A percentile compares a stretch with the other conserved stretches of the same genome.
phyloP scores from a whole-genome alignment of 2,888 invertebrate genomes.

The Panzeria rudis region DNA sequence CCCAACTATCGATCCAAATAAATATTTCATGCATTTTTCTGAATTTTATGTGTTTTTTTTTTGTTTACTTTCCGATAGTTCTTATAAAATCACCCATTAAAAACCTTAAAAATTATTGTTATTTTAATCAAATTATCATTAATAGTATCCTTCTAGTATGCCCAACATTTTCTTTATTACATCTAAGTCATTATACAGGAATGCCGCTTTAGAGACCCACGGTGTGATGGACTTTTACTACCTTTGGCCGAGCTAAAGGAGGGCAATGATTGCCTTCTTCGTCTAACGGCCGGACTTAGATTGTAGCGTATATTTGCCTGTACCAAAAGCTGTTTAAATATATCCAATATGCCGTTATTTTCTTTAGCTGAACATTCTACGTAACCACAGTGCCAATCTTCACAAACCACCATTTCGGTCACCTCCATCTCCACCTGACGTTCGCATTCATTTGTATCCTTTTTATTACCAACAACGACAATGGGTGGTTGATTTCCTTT shows the following conservation, averaged over 20 bases:
- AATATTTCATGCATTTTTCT: too few relatives aligned
- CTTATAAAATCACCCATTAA: too few relatives aligned
- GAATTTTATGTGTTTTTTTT: too few relatives aligned
- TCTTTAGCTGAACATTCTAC: constrained; percentile 85
- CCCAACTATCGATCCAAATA: too few relatives aligned
- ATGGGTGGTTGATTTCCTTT: constrained; percentile 86
- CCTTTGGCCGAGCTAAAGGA: constrained; percentile 74
- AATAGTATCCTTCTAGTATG: neutral
- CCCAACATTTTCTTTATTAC: neutral
- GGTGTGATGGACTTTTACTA: constrained; percentile 75
- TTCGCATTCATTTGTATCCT: constrained; percentile 84
- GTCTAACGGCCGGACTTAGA: constrained; percentile 84
- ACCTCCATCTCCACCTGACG: constrained; percentile 82
- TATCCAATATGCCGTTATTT: constrained; percentile 83
- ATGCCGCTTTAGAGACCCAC: constrained; percentile 75
- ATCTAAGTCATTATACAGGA: constrained; percentile 78
- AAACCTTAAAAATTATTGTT: neutral
- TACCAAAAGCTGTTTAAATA: constrained; percentile 85
- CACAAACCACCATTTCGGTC: constrained; percentile 82
- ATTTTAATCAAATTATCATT: too few relatives aligned
- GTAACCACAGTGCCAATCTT: constrained; percentile 85
- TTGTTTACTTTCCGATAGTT: too few relatives aligned
- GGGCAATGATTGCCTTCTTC: constrained; percentile 83
- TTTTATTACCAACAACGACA: constrained; percentile 89
- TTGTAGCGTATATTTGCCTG: constrained; percentile 84